phyloP scores from a whole-genome alignment of 2,113 vertebrate genomes.

The Bujurquina vittata region DNA sequence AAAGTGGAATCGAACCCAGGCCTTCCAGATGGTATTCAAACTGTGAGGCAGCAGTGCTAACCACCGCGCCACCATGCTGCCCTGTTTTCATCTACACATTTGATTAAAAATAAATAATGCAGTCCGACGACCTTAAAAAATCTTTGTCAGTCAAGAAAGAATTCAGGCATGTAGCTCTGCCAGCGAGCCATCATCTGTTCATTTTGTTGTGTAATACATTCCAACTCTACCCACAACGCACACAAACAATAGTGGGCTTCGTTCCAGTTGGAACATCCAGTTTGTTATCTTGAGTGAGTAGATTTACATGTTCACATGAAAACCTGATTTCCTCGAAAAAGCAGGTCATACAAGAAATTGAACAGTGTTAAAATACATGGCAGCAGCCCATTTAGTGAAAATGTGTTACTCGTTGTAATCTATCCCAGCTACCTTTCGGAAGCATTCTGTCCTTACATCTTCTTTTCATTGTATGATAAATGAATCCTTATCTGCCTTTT shows the following conservation, averaged over 20 bases:
- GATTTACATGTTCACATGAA: not conserved
- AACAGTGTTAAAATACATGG: not conserved
- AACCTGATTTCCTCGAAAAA: not conserved
- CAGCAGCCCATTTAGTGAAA: too few species aligned
- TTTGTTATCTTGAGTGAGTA: not conserved
- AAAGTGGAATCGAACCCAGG: too few species aligned
- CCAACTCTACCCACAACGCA: constrained; percentile 46
- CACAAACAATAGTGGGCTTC: constrained; percentile 31
- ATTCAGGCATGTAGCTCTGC: constrained; percentile 19
- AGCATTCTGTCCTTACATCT: not conserved
- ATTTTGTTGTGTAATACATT: constrained; percentile 39
- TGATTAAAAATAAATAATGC: not conserved
- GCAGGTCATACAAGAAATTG: not conserved
- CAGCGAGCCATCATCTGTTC: constrained; percentile 38
- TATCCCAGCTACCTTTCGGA: not conserved
- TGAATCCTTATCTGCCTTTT: not conserved
- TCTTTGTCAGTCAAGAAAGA: constrained; percentile 26
- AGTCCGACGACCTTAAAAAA: not conserved
- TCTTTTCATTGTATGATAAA: not conserved
- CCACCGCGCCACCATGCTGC: too few species aligned
- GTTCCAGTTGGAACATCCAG: not conserved
- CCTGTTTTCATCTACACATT: constrained; percentile 14
- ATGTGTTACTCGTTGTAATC: not conserved
- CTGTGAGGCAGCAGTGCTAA: too few species aligned
- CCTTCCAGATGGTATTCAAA: too few species aligned